Conservation (phyloP, 2,888 invertebrate genomes). For the Pristionchus maxplancki region DNA sequence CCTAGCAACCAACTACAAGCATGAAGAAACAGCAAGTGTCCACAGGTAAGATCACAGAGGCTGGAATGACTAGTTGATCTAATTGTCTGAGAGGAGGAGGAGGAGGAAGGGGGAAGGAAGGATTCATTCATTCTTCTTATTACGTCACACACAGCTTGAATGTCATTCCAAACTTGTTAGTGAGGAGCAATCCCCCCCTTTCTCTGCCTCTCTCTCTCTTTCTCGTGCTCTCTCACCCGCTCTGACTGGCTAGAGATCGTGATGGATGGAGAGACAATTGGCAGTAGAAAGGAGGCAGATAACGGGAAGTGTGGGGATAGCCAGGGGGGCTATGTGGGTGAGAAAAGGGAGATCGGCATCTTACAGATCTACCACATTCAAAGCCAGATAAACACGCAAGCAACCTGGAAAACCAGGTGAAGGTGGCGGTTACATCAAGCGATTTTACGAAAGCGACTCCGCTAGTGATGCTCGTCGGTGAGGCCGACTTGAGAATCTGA, state of each 20-base stretch:
- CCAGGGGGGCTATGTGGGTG: background rate
- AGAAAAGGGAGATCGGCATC: background rate
- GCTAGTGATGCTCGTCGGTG: too few species aligned
- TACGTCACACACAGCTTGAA: constrained; percentile 35
- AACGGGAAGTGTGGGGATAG: background rate
- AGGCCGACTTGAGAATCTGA: too few species aligned
- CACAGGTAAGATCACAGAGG: background rate
- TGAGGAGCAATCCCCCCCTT: background rate
- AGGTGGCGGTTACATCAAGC: too few species aligned
- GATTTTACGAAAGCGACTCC: too few species aligned
- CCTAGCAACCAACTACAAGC: too few species aligned
- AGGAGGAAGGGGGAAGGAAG: background rate
- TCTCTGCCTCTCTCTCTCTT: too few species aligned
- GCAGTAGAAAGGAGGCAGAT: background rate
- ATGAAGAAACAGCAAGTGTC: background rate
- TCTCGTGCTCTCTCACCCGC: too few species aligned
- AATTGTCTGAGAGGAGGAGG: constrained; percentile 1
- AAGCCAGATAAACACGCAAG: too few species aligned
- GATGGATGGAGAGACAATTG: background rate
- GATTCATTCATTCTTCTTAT: constrained; percentile 22
- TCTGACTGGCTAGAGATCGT: background rate
- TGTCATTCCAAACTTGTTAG: constrained; percentile 46
- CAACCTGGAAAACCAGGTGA: too few species aligned
- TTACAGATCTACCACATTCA: too few species aligned
- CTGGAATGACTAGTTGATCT: constrained; percentile 42